These are phyloP conservation scores for Ichneumoninae sp. DNA, from an alignment of 2,888 invertebrate species.

Conservation along the genomic window DNA sequence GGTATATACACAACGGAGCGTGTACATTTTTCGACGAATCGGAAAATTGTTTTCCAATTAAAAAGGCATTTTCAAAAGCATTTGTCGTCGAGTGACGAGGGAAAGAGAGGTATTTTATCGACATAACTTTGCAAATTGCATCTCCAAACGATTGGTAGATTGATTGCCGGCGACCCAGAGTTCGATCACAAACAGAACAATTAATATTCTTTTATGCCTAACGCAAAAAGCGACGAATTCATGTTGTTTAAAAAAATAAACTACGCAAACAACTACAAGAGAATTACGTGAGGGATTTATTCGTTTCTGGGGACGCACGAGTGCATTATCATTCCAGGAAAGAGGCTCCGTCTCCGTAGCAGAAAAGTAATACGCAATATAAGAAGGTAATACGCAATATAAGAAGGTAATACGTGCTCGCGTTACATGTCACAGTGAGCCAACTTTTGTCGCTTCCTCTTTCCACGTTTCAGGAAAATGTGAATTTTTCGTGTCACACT, in stretches of 20 bases:
- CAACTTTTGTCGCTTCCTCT: constrained; percentile 1
- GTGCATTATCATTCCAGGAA: constrained; percentile 21
- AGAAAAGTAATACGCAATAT: constrained; percentile 38
- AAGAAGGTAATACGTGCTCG: constrained; percentile 38
- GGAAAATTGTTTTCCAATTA: constrained; percentile 9
- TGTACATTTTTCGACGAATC: constrained; percentile 1
- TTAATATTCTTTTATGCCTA: neutral
- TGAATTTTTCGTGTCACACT: constrained; percentile 5
- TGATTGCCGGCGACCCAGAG: neutral
- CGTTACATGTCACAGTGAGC: constrained; percentile 43
- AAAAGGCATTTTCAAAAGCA: neutral
- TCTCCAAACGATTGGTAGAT: neutral
- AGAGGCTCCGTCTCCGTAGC: constrained; percentile 8
- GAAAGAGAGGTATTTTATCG: neutral
- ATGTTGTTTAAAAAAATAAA: neutral
- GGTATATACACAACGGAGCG: neutral
- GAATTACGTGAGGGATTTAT: neutral
- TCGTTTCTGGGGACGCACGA: neutral
- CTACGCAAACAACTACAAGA: neutral
- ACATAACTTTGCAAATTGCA: neutral
- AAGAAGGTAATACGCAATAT: constrained; percentile 36
- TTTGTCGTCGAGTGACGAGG: neutral
- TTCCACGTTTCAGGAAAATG: constrained; percentile 9
- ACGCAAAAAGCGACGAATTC: neutral
- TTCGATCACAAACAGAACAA: neutral